phyloP scores from a whole-genome alignment of 2,113 vertebrate genomes.

The Dasypus novemcinctus region DNA sequence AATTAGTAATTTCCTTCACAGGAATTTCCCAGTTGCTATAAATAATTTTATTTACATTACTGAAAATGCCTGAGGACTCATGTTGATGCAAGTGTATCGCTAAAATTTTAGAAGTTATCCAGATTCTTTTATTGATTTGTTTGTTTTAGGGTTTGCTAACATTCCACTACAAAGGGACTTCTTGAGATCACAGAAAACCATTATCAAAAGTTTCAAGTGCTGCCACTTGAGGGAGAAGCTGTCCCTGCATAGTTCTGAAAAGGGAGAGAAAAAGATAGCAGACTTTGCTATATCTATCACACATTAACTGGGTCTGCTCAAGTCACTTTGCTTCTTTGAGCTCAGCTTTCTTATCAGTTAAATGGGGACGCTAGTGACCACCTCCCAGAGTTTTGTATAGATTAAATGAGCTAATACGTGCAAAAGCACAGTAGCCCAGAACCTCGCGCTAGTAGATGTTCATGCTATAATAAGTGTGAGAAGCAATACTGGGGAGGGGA shows the following conservation, averaged over 20 bases:
- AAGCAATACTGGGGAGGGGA: background rate
- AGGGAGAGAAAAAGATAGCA: background rate
- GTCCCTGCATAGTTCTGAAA: background rate
- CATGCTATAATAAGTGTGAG: background rate
- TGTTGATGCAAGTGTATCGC: background rate
- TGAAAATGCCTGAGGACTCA: slow-evolving; percentile 38
- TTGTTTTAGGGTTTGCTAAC: background rate
- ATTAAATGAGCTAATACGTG: background rate
- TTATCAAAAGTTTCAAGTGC: background rate
- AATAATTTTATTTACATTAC: background rate
- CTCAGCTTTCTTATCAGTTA: background rate
- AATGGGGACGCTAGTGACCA: background rate
- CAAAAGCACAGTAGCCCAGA: background rate
- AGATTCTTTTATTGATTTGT: background rate
- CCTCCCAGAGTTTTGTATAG: background rate
- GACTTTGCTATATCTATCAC: background rate
- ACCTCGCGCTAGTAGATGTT: background rate
- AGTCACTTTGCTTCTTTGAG: background rate
- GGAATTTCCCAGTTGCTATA: slow-evolving; percentile 15
- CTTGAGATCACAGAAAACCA: background rate
- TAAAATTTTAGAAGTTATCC: background rate
- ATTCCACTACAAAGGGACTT: background rate
- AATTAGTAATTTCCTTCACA: slow-evolving; percentile 33
- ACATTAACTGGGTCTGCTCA: background rate
- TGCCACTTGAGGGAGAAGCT: background rate